A percentile compares a stretch with the other conserved stretches of the same genome.
These are phyloP conservation scores for Acipenser transmontanus DNA, from an alignment of 2,797 vertebrate genomes.

Conservation along the genomic window DNA sequence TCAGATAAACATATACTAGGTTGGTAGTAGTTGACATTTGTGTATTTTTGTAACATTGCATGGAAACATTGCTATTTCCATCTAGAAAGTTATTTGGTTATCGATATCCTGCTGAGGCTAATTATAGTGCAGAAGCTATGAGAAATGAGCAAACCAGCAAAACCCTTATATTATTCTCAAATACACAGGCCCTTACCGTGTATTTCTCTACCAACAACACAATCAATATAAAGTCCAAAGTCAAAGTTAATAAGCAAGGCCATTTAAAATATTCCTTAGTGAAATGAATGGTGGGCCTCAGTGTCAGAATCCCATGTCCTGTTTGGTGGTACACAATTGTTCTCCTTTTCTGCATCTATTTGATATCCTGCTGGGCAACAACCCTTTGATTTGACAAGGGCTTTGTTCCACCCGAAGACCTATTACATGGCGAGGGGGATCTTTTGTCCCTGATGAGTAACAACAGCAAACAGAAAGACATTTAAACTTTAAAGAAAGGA, in stretches of 20 bases:
- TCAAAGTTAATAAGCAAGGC: constrained; percentile 1
- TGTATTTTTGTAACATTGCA: too few species aligned
- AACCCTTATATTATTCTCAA: too few species aligned
- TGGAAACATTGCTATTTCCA: too few species aligned
- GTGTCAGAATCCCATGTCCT: constrained; percentile 36
- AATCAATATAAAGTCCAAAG: not conserved
- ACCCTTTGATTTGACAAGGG: constrained; percentile 46
- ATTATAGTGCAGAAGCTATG: too few species aligned
- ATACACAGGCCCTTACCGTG: too few species aligned
- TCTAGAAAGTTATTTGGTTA: too few species aligned
- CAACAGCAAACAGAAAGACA: constrained; percentile 44
- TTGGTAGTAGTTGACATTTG: too few species aligned
- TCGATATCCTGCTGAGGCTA: too few species aligned
- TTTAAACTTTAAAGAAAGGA: constrained; percentile 32
- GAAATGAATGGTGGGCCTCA: not conserved
- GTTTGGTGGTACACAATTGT: constrained; percentile 35
- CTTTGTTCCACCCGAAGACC: constrained; percentile 48
- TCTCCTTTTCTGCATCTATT: constrained; percentile 42
- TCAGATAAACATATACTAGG: too few species aligned
- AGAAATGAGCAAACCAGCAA: too few species aligned
- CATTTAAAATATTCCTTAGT: not conserved
- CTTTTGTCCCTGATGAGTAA: constrained; percentile 48
- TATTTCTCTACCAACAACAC: too few species aligned
- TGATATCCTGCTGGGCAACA: constrained; percentile 46
- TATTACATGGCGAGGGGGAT: constrained; percentile 39